A percentile compares a stretch with the other conserved stretches of the same genome.
These are phyloP conservation scores for Cydia splendana DNA, from an alignment of 1,140 invertebrate genomes.

Conservation along the genomic window DNA sequence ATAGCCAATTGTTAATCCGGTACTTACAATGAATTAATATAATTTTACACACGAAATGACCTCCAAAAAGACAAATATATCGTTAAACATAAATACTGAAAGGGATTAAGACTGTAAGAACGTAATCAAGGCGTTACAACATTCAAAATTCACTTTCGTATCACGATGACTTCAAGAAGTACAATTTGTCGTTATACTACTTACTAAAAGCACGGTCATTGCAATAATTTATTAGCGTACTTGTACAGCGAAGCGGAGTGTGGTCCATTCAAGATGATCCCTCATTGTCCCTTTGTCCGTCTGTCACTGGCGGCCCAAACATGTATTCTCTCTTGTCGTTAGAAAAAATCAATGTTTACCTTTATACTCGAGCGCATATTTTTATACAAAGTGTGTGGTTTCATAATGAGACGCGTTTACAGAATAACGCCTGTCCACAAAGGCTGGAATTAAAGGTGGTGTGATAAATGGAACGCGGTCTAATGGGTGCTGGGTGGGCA, in stretches of 20 bases:
- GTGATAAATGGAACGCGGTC: constrained; percentile 61
- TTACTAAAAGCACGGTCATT: constrained; percentile 40
- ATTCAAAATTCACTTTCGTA: neutral
- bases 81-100: constrained; percentile 1
- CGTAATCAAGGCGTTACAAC: neutral
- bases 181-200: constrained; percentile 14
- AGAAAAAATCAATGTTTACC: constrained; percentile 78
- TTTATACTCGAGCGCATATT: constrained; percentile 78
- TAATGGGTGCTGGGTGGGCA: constrained; percentile 37
- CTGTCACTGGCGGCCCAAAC: constrained; percentile 74
- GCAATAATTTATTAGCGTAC: constrained; percentile 57
- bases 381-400: constrained; percentile 76
- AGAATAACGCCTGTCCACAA: constrained; percentile 78
- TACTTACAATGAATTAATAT: neutral
- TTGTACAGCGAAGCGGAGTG: constrained; percentile 55
- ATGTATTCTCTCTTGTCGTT: constrained; percentile 67
- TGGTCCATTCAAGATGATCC: constrained; percentile 73
- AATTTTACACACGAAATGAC: neutral
- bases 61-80: neutral
- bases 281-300: constrained; percentile 70
- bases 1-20: neutral
- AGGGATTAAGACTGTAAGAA: neutral
- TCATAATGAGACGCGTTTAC: constrained; percentile 75
- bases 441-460: constrained; percentile 66
- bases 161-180: constrained; percentile 3